These are phyloP conservation scores for Antitype chi DNA, from an alignment of 2,888 invertebrate species.

Conservation along the genomic window DNA sequence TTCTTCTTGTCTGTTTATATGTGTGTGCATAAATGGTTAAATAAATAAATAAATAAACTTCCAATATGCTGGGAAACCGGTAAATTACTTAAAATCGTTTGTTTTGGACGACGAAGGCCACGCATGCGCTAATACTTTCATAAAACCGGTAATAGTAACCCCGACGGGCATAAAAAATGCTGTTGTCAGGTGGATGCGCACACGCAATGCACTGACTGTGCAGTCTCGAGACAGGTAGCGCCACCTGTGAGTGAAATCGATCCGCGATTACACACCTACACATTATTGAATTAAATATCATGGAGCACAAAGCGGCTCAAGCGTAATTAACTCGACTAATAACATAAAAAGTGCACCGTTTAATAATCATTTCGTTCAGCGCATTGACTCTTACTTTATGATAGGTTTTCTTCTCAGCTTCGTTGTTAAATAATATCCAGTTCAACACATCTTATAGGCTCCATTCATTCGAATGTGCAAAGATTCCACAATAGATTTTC, in stretches of 20 bases:
- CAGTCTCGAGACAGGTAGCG: conserved; percentile 40
- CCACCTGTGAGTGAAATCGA: conserved; percentile 57
- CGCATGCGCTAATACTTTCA: conserved; percentile 52
- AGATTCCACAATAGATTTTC: conserved; percentile 26
- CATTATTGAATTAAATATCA: conserved; percentile 32
- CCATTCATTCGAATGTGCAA: conserved; percentile 33
- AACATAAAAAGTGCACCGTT: conserved; percentile 24
- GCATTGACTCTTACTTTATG: conserved; percentile 18
- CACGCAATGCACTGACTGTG: conserved; percentile 51
- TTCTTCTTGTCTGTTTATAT: no score
- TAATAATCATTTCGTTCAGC: conserved; percentile 35
- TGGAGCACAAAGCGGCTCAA: conserved; percentile 17
- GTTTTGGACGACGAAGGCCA: conserved; percentile 51
- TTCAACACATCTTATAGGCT: conserved; percentile 27
- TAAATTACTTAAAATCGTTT: conserved; percentile 38
- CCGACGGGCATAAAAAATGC: conserved; percentile 31
- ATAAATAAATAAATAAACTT: no score
- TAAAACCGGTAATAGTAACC: conserved; percentile 44
- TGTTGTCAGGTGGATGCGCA: conserved; percentile 55
- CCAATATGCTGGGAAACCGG: conserved; percentile 21
- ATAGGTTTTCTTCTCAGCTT: conserved; percentile 8
- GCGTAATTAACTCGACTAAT: conserved; percentile 42
- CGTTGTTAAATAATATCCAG: conserved; percentile 5
- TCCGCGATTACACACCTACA: conserved; percentile 6
- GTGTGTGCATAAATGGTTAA: no score